phyloP scores from a whole-genome alignment of 2,888 invertebrate species.

The Drosophila acutilabella region DNA sequence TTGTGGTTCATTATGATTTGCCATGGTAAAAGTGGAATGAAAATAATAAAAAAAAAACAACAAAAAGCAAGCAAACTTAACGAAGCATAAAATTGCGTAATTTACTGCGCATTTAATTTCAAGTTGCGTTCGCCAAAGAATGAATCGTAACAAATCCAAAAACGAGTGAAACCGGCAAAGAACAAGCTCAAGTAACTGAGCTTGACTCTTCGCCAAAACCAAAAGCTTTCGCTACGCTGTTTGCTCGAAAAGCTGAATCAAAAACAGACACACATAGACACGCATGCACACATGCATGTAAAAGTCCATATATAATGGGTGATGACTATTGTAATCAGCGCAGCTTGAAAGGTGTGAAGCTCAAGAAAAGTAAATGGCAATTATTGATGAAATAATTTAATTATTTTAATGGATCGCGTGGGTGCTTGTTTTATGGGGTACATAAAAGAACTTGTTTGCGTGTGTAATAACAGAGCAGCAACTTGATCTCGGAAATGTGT shows the following conservation, averaged over 20 bases:
- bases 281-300: background rate
- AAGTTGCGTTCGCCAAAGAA: conserved; percentile 61
- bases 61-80: conserved; percentile 58
- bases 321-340: conserved; percentile 51
- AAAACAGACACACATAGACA: conserved; percentile 5
- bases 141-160: conserved; percentile 32
- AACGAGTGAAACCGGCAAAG: conserved; percentile 18
- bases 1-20: conserved; percentile 23
- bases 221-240: conserved; percentile 48
- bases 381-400: background rate
- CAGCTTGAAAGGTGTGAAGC: conserved; percentile 24
- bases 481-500: no score
- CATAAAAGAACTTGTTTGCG: background rate
- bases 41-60: conserved; percentile 16
- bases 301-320: conserved; percentile 30
- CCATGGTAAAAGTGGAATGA: conserved; percentile 20
- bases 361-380: background rate
- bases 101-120: conserved; percentile 77
- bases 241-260: conserved; percentile 35
- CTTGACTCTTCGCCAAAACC: conserved; percentile 32
- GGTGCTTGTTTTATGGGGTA: background rate
- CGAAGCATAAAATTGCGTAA: conserved; percentile 79
- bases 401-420: conserved; percentile 3
- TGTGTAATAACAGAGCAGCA: no score
- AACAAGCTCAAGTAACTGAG: conserved; percentile 46